Conservation (phyloP, 2,113 vertebrate genomes). For the Capricornis sumatraensis region DNA sequence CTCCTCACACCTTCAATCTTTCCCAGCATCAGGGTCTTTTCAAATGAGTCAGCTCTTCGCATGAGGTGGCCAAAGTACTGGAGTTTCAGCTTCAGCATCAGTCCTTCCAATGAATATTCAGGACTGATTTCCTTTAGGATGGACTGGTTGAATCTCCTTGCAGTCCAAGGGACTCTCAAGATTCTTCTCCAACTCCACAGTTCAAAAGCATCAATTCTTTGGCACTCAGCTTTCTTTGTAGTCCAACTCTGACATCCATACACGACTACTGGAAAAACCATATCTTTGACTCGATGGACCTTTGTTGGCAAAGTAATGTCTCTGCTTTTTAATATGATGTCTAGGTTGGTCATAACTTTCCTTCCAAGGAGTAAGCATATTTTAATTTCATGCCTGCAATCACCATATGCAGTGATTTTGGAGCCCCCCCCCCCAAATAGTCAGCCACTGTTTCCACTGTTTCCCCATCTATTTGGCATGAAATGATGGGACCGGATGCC, state of each 20-base stretch:
- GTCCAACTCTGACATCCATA: not conserved
- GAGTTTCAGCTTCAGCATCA: not conserved
- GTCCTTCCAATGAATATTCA: not conserved
- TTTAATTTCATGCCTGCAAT: not conserved
- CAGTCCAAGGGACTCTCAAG: not conserved
- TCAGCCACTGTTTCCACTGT: not conserved
- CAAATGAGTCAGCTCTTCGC: rapidly evolving
- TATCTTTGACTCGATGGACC: not conserved
- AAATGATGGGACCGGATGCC: not conserved
- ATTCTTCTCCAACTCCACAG: not conserved
- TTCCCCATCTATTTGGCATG: not conserved
- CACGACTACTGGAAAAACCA: not conserved
- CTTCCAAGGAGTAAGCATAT: not conserved
- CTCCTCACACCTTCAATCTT: not conserved
- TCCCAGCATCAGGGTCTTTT: not conserved
- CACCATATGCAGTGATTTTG: not conserved
- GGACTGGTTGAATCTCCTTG: not conserved
- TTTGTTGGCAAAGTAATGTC: not conserved
- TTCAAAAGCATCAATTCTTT: not conserved
- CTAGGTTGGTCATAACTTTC: not conserved
- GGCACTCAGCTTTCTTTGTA: not conserved
- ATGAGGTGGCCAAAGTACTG: not conserved
- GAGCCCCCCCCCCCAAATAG: rapidly evolving
- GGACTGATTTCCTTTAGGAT: not conserved
- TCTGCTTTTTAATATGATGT: not conserved